A percentile compares a stretch with the other conserved stretches of the same genome.
These are phyloP conservation scores for Nomada ruficornis DNA, from an alignment of 2,888 invertebrate genomes.

Conservation along the genomic window DNA sequence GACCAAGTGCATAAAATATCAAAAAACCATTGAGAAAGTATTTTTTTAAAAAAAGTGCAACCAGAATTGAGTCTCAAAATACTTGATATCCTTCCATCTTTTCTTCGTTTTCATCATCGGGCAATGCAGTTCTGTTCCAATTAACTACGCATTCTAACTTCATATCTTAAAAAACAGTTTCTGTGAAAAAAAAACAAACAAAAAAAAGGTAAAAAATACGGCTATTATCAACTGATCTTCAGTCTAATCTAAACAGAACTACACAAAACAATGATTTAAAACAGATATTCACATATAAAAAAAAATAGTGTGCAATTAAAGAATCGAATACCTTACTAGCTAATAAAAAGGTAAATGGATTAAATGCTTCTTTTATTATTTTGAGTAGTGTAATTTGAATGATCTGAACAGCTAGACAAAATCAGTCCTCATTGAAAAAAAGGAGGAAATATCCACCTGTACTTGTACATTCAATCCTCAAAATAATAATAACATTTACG, in stretches of 20 bases:
- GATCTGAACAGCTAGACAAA: conserved; percentile 13
- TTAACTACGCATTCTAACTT: conserved; percentile 51
- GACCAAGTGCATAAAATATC: conserved; percentile 2
- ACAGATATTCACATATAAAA: not conserved
- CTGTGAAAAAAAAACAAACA: conserved; percentile 19
- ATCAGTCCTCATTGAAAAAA: not conserved
- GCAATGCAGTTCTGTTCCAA: conserved; percentile 15
- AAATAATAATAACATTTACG: conserved; percentile 23
- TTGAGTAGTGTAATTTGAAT: conserved; percentile 1
- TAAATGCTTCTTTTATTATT: not conserved
- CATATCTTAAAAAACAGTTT: conserved; percentile 62
- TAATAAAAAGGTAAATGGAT: not conserved
- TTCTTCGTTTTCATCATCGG: conserved; percentile 16
- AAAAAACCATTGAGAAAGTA: conserved; percentile 5
- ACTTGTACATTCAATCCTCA: conserved; percentile 1
- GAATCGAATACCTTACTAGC: not conserved
- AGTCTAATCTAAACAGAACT: conserved; percentile 28
- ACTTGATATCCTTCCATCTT: not conserved
- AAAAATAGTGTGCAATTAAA: not conserved
- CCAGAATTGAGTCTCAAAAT: conserved; percentile 37
- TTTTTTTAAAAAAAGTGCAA: conserved; percentile 51
- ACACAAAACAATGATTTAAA: conserved; percentile 15
- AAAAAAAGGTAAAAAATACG: conserved; percentile 33
- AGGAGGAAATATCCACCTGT: not conserved
- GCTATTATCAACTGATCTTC: conserved; percentile 65